Evolutionary conservation across 2,888 invertebrate genomes (phyloP), one percentile per base, ranked within the genome.

Genomic region (Yponomeuta plumbellus): DNA sequence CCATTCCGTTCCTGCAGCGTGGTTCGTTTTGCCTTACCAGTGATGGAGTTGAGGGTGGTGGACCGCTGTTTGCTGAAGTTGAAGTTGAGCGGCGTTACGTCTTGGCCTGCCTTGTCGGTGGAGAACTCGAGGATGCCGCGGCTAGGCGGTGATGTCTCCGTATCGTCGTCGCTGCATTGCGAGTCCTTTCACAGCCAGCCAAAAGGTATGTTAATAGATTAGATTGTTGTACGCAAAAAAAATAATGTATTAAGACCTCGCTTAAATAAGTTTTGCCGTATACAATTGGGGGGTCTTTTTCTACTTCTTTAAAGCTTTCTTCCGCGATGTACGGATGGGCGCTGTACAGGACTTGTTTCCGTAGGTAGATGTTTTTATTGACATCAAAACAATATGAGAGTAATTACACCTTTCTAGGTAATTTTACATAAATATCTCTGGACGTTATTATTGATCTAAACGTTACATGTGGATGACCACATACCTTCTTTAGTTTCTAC

Each of bases 91-190:
- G 97, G 97, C 1, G 97, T 97, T 67, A 97, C 96, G 79, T 97
- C 97, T 77, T 94, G 95, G 0, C 97, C 97, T 0, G 97, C 97
- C 80, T 97, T 97, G 71, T 96, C 95, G 0, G 97, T 95, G 26
- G 95, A 94, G 84, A 97, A 96, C 83, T 97, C 97, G 66, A 97
- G 85, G 74, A 95, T 95, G 61, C 95, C 95, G 69, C 95, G 94
- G 67, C 95, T 94, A 1, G 85, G 83, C 1, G 91, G 83, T 1
- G 91, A 90, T 0, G 90, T 88, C 69, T 91, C 91, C 0, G 91
- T 91, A 57, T 91, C 92, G 64, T 92, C 91, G 67, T 91, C 91
- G 66, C 91, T 91, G 72, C 88, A 89, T 69, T 91, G 91, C 1
- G 91, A 92, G 69, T 92, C 91, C 92, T 91, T 75, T 56, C 13